A percentile compares a stretch with the other conserved stretches of the same genome.
These are phyloP conservation scores for Chamaetylas fuelleborni DNA, from an alignment of 2,113 vertebrate species.

Conservation along the genomic window DNA sequence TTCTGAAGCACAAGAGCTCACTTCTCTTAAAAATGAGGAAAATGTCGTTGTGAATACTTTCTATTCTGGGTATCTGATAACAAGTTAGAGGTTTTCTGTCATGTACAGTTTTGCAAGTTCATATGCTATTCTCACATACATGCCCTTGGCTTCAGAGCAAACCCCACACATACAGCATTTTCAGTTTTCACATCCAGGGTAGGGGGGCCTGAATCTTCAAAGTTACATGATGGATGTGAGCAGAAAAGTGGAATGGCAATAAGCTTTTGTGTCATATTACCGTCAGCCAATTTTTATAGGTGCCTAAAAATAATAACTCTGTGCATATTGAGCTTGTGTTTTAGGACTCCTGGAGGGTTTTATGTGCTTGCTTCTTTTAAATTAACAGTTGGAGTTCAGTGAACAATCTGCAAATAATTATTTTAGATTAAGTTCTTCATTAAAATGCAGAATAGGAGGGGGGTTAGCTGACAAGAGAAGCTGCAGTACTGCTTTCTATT, in stretches of 20 bases:
- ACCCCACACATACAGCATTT: neutral
- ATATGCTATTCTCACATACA: neutral
- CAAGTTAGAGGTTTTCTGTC: neutral
- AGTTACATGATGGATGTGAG: neutral
- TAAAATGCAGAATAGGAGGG: constrained; percentile 11
- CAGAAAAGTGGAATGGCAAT: neutral
- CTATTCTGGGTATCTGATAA: neutral
- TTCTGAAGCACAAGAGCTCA: neutral
- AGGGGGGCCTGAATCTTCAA: neutral
- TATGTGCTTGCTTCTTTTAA: constrained; percentile 24
- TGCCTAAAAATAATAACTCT: constrained; percentile 18
- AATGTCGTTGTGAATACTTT: neutral
- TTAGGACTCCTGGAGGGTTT: constrained; percentile 29
- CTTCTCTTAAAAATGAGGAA: neutral
- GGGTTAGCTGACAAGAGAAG: neutral
- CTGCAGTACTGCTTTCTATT: neutral
- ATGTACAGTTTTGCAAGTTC: neutral
- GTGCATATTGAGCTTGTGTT: neutral
- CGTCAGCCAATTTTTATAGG: neutral
- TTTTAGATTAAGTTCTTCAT: constrained; percentile 47
- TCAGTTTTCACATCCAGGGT: neutral
- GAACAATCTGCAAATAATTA: constrained; percentile 30
- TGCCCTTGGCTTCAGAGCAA: neutral
- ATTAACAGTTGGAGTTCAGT: constrained; percentile 41
- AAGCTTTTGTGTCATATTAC: neutral